Evolutionary conservation across 2,888 invertebrate genomes (phyloP).

Genomic region (Melipona bicolor): DNA sequence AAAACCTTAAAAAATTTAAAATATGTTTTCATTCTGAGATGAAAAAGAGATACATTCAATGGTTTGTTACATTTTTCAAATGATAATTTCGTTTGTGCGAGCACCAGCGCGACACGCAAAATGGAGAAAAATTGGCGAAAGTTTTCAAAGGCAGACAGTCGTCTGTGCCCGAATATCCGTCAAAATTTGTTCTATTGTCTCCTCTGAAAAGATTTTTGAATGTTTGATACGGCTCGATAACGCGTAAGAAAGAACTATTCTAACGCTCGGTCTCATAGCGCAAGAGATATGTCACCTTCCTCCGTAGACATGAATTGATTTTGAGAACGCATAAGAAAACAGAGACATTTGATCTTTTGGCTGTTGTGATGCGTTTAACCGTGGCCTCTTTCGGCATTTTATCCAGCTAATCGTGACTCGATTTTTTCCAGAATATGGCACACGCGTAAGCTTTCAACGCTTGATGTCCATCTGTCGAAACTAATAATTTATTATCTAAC

Average conservation of each 20-base stretch:
- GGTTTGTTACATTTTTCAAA: too few relatives aligned
- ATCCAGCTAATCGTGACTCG: not conserved
- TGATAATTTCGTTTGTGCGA: not conserved
- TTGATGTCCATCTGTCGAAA: slow-evolving; percentile 56
- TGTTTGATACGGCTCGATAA: not conserved
- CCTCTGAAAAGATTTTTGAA: not conserved
- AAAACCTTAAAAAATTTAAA: not conserved
- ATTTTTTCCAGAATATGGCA: slow-evolving; percentile 40
- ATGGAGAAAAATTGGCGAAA: too few relatives aligned
- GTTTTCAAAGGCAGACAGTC: too few relatives aligned
- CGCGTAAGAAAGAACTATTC: too few relatives aligned
- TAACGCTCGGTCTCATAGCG: not conserved
- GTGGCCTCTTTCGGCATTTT: too few relatives aligned
- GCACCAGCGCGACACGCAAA: not conserved
- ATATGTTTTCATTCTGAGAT: not conserved
- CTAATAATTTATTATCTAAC: slow-evolving; percentile 61
- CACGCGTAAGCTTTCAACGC: slow-evolving; percentile 32
- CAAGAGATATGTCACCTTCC: not conserved
- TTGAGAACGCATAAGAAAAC: not conserved
- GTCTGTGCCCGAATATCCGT: too few relatives aligned
- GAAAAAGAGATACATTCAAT: not conserved
- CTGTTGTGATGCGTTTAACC: not conserved
- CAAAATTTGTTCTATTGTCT: not conserved
- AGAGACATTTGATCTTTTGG: slow-evolving; percentile 7
- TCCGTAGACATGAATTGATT: slow-evolving; percentile 3